Base-by-base conservation (phyloP, 2,888 invertebrate genomes). In the Pocota personata region DNA sequence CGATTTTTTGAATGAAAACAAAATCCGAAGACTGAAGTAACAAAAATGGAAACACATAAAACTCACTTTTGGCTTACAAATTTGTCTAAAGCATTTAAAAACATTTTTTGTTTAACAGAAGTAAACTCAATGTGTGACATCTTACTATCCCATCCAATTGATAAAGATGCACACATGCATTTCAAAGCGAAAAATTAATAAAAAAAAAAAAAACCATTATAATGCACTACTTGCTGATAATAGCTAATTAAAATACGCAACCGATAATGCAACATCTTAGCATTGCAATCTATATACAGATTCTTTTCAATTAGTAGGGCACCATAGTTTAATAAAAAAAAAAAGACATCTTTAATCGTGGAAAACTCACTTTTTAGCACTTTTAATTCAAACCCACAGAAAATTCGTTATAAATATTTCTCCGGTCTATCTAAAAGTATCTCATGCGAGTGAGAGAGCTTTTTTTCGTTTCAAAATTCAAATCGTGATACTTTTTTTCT, bases 281-380 rank as follows among this genome's bases (percentile, higher is more conserved):
- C 40, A 35, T 37, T 66, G 37, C 27, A 57, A 60, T 40, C 27
- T 27, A 48, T 46, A 40, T 46, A 52, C 35, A 72, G 27, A 35
- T 32, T 35, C 16, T 19, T 7, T 21, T 27, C 14, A 58, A 67
- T 57, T 66, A 14, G 7, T 73, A 35, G 48, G 43, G 19, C 57
- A 78, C 43, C 24, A 2, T 24, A 2, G 24, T 4, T 24, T 4
- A 4, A 24, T n/a, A 24, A 24, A 24, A 4, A 24, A 2, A 24
- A 24, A 24, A 24, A 24, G 24, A 24, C 4, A 35, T 37, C 4
- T 46, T 24, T 24, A 30, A 46, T n/a, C 19, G 19, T 19, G 12
- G 21, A 43, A 52, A 69, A 79, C 84, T 84, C 84, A 84, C 84
- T 79, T 80, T 64, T 64, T 32, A 71, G 69, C 84, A 79, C 79